A percentile compares a stretch with the other conserved stretches of the same genome.
Evolutionary conservation across 1,140 invertebrate genomes (phyloP).

Genomic region (Fopius arisanus): DNA sequence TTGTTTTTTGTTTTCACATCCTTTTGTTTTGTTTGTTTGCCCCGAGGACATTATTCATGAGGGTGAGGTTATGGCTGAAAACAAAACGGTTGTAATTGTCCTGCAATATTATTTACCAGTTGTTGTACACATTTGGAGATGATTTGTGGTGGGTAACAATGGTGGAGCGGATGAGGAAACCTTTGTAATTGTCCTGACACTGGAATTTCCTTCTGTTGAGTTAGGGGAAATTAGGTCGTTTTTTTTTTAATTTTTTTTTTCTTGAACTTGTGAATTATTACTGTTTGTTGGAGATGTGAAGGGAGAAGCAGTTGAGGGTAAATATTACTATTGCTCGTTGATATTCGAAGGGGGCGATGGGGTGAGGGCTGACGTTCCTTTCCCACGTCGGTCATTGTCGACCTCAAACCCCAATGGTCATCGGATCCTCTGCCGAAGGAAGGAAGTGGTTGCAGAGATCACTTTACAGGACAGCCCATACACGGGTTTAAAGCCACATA

Average conservation of each 20-base stretch:
- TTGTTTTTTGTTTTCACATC: background rate
- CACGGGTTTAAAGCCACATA: background rate
- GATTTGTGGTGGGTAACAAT: background rate
- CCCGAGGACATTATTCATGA: background rate
- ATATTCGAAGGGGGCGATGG: constrained; percentile 29
- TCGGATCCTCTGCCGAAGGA: constrained; percentile 59
- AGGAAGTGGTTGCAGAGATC: constrained; percentile 64
- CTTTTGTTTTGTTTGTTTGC: background rate
- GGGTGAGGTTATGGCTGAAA: background rate
- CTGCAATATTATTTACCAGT: background rate
- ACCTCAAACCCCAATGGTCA: constrained; percentile 62
- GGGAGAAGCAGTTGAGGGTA: background rate
- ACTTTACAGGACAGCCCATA: constrained; percentile 50
- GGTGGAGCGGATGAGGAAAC: background rate
- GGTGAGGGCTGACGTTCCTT: constrained; percentile 50
- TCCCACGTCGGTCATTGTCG: constrained; percentile 63
- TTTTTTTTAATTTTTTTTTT: too few relatives aligned
- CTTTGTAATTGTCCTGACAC: background rate
- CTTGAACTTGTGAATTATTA: background rate
- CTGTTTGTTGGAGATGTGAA: background rate
- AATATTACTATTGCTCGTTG: constrained; percentile 7
- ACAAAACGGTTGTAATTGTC: background rate
- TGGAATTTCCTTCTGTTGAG: background rate
- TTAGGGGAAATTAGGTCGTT: background rate
- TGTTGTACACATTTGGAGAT: background rate